Conservation (phyloP, 2,888 invertebrate genomes). For the Megalurothrips usitatus region DNA sequence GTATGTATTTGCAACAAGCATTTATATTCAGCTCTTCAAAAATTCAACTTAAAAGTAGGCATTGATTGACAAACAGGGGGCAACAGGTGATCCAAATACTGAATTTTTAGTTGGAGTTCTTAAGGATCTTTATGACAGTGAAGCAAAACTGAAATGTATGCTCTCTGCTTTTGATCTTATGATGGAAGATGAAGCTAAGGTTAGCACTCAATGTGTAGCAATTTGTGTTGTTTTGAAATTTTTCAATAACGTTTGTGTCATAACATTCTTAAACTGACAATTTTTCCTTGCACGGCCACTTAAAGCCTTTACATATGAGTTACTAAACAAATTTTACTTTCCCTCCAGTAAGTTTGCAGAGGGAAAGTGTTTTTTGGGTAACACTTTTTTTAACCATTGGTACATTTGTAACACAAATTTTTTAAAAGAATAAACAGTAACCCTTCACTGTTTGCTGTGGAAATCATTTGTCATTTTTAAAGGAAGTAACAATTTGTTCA, state of each 20-base stretch:
- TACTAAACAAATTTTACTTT: background rate
- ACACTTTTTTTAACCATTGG: background rate
- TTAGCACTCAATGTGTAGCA: background rate
- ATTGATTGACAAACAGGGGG: background rate
- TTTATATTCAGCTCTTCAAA: background rate
- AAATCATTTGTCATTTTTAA: too few relatives aligned
- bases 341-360: too few relatives aligned
- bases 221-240: background rate
- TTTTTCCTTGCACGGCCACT: background rate
- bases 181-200: background rate
- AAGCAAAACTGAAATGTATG: constrained; percentile 1
- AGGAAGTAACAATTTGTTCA: too few relatives aligned
- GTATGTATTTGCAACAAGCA: background rate
- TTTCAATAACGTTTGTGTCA: background rate
- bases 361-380: background rate
- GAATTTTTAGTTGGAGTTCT: background rate
- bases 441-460: too few relatives aligned
- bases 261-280: too few relatives aligned
- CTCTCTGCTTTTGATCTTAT: constrained; percentile 2
- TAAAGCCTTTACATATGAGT: background rate
- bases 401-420: too few relatives aligned
- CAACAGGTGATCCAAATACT: background rate
- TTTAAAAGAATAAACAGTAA: too few relatives aligned
- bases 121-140: constrained; percentile 18
- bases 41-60: background rate